These are phyloP conservation scores for Pseudopodoces humilis DNA, from an alignment of 2,113 vertebrate species.

Conservation along the genomic window DNA sequence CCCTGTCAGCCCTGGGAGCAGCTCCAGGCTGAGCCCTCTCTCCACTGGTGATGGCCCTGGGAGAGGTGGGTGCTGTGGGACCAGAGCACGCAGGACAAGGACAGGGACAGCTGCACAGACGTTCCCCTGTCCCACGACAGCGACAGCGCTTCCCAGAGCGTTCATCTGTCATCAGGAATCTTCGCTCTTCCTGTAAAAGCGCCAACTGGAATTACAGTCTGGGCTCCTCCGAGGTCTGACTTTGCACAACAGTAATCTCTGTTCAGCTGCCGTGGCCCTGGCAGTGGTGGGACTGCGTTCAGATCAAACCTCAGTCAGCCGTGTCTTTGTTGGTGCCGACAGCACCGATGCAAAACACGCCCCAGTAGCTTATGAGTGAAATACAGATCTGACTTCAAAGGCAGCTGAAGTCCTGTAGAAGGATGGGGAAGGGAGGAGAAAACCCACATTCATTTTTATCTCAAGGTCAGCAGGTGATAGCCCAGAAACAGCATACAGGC, in stretches of 20 bases:
- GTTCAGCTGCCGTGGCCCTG: background rate
- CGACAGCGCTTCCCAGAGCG: background rate
- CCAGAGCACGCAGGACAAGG: background rate
- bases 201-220: background rate
- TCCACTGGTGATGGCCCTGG: background rate
- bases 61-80: background rate
- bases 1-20: background rate
- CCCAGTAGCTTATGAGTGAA: constrained; percentile 44
- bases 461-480: background rate
- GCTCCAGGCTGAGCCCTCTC: background rate
- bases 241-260: background rate
- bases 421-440: background rate
- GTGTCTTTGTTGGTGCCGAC: background rate
- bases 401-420: background rate
- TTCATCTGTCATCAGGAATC: background rate
- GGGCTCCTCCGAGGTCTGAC: background rate
- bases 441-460: background rate
- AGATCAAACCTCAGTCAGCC: background rate
- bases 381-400: background rate
- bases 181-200: background rate
- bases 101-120: background rate
- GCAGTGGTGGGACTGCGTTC: background rate
- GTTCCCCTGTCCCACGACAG: background rate
- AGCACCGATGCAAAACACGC: background rate
- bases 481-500: background rate